Evolutionary conservation across 23 tunicate species (phyloP).

Genomic region (Ciona savignyi): DNA sequence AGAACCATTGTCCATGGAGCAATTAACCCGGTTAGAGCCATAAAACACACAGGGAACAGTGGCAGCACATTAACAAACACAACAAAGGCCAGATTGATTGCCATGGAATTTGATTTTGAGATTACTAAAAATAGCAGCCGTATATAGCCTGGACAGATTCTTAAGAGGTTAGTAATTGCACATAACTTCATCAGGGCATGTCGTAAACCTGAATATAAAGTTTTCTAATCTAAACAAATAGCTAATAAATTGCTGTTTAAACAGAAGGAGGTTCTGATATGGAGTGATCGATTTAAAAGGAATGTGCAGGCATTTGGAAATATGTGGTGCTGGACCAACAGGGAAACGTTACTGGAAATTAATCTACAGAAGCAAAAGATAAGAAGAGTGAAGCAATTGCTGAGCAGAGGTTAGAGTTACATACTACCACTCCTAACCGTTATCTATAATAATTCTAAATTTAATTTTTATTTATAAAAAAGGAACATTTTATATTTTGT

Average conservation of each 20-base stretch:
- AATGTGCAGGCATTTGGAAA: not conserved
- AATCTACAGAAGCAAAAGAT: slow-evolving; percentile 20
- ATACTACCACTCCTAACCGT: no score
- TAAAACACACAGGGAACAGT: slow-evolving; percentile 2
- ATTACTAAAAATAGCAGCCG: not conserved
- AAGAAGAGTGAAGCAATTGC: slow-evolving; percentile 22
- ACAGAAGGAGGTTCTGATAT: no score
- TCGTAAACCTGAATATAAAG: no score
- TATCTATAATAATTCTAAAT: no score
- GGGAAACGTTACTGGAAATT: slow-evolving; percentile 33
- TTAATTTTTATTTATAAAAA: no score
- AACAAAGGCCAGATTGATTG: not conserved
- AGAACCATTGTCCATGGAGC: not conserved
- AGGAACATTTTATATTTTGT: not conserved
- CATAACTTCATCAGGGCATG: no score
- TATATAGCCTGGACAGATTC: no score
- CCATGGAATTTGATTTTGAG: not conserved
- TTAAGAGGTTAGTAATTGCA: no score
- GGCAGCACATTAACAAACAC: not conserved
- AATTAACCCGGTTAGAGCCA: slow-evolving; percentile 17
- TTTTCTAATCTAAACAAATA: no score
- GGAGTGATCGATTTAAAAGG: no score
- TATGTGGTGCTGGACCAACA: slow-evolving; percentile 22
- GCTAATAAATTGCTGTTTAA: no score
- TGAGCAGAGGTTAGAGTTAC: slow-evolving; percentile 27